A percentile compares a stretch with the other conserved stretches of the same genome.
Evolutionary conservation across 2,888 invertebrate species (phyloP).

Genomic region (Philereme vetulata): DNA sequence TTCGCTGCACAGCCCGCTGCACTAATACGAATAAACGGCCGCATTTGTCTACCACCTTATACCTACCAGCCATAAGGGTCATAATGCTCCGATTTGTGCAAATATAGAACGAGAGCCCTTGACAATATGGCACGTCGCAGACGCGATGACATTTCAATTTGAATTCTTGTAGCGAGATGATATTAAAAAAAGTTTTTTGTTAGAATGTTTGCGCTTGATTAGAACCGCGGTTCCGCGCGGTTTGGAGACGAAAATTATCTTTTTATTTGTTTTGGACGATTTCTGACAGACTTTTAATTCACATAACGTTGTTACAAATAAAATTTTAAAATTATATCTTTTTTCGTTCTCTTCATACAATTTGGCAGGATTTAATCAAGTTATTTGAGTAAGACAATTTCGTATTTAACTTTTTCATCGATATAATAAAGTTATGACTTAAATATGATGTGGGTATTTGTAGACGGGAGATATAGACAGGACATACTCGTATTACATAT

Average conservation of each 20-base stretch:
- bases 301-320: too few relatives aligned
- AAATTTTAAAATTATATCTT: too few relatives aligned
- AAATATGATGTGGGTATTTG: too few relatives aligned
- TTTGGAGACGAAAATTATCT: slow-evolving; percentile 23
- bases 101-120: slow-evolving; percentile 41
- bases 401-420: too few relatives aligned
- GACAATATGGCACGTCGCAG: slow-evolving; percentile 67
- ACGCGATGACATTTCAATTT: slow-evolving; percentile 81
- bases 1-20: slow-evolving; percentile 76
- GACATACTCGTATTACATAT: too few relatives aligned
- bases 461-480: too few relatives aligned
- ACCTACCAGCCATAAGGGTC: slow-evolving; percentile 37
- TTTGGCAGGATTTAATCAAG: too few relatives aligned
- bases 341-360: too few relatives aligned
- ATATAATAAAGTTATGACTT: too few relatives aligned
- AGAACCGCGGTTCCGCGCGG: slow-evolving; percentile 38
- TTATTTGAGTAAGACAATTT: too few relatives aligned
- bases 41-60: slow-evolving; percentile 41
- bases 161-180: slow-evolving; percentile 71
- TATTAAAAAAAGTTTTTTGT: slow-evolving; percentile 65
- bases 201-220: slow-evolving; percentile 52
- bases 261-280: slow-evolving; percentile 6
- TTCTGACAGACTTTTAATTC: background rate
- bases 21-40: slow-evolving; percentile 74
- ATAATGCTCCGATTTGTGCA: slow-evolving; percentile 37